A percentile compares a stretch with the other conserved stretches of the same genome.
These are phyloP conservation scores for Aleiodes testaceus DNA, from an alignment of 2,888 invertebrate species.

Conservation along the genomic window DNA sequence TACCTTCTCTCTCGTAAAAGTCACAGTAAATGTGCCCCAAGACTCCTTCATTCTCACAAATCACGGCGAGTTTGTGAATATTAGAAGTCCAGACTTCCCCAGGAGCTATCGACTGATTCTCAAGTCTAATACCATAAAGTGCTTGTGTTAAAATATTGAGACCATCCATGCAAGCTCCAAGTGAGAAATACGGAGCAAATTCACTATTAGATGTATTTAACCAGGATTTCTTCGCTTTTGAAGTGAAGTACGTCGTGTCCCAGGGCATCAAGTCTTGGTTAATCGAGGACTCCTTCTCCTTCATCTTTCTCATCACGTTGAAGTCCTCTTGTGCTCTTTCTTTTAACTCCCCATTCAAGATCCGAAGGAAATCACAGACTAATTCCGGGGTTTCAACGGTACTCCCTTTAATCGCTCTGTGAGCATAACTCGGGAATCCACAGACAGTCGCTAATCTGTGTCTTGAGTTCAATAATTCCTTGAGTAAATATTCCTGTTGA, in stretches of 20 bases:
- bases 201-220: slow-evolving; percentile 82
- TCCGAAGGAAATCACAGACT: slow-evolving; percentile 86
- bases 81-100: slow-evolving; percentile 92
- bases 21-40: slow-evolving; percentile 98
- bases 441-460: slow-evolving; percentile 88
- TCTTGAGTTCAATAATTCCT: slow-evolving; percentile 82
- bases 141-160: slow-evolving; percentile 89
- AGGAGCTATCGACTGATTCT: slow-evolving; percentile 77
- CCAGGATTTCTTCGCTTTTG: slow-evolving; percentile 82
- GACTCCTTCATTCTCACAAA: slow-evolving; percentile 85
- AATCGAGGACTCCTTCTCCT: slow-evolving; percentile 71
- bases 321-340: slow-evolving; percentile 85
- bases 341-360: slow-evolving; percentile 81
- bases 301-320: slow-evolving; percentile 83
- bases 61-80: slow-evolving; percentile 94
- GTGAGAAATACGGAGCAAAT: slow-evolving; percentile 89
- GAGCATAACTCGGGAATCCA: slow-evolving; percentile 91
- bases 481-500: slow-evolving; percentile 84
- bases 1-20: slow-evolving; percentile 92
- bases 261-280: slow-evolving; percentile 76
- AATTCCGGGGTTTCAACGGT: slow-evolving; percentile 87
- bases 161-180: slow-evolving; percentile 98
- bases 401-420: slow-evolving; percentile 91
- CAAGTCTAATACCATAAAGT: slow-evolving; percentile 87
- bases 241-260: slow-evolving; percentile 92